Evolutionary conservation across 2,797 vertebrate species (phyloP), one percentile per base, ranked within the genome.

Genomic region (Malurus leucopterus): DNA sequence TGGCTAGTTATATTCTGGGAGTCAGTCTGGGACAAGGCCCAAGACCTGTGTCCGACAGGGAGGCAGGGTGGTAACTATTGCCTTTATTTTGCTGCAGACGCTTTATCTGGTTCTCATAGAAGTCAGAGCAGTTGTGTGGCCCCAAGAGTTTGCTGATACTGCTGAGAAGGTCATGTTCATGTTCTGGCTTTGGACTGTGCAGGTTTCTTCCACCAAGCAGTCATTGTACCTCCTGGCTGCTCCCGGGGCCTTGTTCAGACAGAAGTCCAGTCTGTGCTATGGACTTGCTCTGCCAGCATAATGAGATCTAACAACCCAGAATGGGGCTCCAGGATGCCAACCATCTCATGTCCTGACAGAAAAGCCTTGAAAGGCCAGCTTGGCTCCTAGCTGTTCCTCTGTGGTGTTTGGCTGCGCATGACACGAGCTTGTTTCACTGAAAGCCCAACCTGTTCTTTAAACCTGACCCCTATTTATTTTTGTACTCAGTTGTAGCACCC

Each of bases 401-500:
- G 26, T 70, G 40, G 8, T 55, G 23, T 63, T 67, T 30, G 62
- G 14, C 36, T 72, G 44, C 7, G 3, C 11, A 6, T 71, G 26
- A 57, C 41, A 62, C 38, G 44, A 54, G 8, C 19, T 61, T 69
- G 17, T 77, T 86, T 19, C 63, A 36, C 53, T 75, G 76, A 80
- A 71, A 23, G 44, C 34, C 23, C 24, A 36, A 12, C 5, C 22
- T 54, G 21, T 62, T 74, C 15, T 72, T 51, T 85, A 80, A 85
- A 70, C 26, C 7, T 82, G 41, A 68, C 9, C 12, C 32, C 9
- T 93, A 43, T 95, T 41, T 90, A n/a, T 91, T 81, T 62, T 82
- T 53, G 4, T 46, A 44, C 64, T 24, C 76, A 97, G 93, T 61
- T 91, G 75, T 94, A 96, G 97, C 95, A 64, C 96, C 96, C 1